These are phyloP conservation scores for Bambusicola thoracicus DNA, from an alignment of 2,113 vertebrate species.

Conservation along the genomic window DNA sequence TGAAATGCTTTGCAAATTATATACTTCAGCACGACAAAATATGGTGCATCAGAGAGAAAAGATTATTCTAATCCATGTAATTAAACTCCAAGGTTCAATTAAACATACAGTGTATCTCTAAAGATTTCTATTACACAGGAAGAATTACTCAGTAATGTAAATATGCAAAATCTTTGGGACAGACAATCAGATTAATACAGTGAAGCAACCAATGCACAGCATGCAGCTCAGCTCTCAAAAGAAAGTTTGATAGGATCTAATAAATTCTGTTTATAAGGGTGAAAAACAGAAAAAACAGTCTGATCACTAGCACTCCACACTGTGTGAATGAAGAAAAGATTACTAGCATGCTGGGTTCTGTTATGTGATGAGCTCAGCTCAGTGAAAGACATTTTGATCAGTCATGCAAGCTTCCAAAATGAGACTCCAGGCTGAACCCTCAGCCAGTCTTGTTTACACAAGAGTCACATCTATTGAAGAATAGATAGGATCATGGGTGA, in stretches of 20 bases:
- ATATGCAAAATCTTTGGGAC: background rate
- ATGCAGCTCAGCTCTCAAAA: background rate
- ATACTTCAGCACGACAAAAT: background rate
- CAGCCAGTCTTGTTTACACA: background rate
- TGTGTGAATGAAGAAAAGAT: fast-evolving
- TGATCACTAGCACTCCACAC: background rate
- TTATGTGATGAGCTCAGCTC: background rate
- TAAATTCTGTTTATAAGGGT: conserved; percentile 19
- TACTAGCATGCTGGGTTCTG: background rate
- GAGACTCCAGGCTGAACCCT: background rate
- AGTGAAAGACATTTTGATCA: background rate
- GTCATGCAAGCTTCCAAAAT: background rate
- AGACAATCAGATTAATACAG: conserved; percentile 25
- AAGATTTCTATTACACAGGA: background rate
- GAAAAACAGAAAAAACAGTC: conserved; percentile 1
- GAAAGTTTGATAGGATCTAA: background rate
- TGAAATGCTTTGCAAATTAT: background rate
- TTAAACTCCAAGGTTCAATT: conserved; percentile 33
- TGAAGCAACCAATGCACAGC: conserved; percentile 5
- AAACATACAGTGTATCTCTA: background rate
- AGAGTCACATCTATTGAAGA: background rate
- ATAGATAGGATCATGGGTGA: background rate
- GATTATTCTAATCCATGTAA: background rate
- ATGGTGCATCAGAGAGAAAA: background rate
- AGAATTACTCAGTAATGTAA: background rate